Conservation (phyloP, 2,888 invertebrate genomes). For the Folsomia manolachei region DNA sequence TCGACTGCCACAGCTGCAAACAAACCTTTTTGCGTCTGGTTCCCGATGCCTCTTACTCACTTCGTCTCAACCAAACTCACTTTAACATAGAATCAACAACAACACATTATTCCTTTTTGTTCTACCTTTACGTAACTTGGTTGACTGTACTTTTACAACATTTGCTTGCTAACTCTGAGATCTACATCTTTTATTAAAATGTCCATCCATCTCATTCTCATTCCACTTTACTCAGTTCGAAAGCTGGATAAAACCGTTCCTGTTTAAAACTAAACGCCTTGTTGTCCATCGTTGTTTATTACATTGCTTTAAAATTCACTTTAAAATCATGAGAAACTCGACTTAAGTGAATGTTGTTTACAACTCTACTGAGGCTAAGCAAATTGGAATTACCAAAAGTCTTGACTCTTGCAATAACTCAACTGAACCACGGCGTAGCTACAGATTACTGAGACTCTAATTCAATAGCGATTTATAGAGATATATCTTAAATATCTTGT, state of each 20-base stretch:
- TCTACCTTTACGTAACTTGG: not conserved
- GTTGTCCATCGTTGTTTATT: not conserved
- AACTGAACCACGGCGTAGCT: no score
- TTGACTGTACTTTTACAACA: not conserved
- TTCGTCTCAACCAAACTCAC: no score
- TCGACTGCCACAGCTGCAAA: slow-evolving; percentile 1
- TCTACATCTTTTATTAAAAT: not conserved
- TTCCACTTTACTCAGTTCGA: no score
- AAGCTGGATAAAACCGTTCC: not conserved
- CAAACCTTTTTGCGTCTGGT: not conserved
- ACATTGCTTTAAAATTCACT: not conserved
- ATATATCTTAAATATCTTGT: no score
- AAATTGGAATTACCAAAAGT: no score
- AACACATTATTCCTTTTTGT: not conserved
- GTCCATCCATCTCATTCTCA: no score
- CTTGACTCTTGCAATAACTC: no score
- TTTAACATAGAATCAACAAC: not conserved
- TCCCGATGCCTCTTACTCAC: not conserved
- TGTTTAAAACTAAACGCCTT: no score
- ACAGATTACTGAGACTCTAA: no score
- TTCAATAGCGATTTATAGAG: no score
- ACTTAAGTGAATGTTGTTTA: no score
- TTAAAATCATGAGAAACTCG: not conserved
- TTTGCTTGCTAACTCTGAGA: not conserved
- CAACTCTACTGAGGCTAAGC: no score